Conservation (phyloP, 2,113 vertebrate genomes). For the Theristicus caerulescens region DNA sequence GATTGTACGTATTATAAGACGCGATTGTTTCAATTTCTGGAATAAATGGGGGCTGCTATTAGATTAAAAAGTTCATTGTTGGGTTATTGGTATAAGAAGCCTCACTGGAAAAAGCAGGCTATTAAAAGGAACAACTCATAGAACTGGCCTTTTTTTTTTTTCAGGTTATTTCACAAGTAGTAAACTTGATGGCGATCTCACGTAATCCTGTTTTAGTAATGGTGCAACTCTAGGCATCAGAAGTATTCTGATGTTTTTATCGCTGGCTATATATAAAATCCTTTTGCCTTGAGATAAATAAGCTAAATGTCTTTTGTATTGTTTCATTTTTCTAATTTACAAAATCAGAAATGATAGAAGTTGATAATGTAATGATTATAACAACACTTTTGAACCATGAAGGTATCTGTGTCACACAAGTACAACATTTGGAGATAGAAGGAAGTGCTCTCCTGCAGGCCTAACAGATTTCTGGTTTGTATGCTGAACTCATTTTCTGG, state of each 20-base stretch:
- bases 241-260: neutral
- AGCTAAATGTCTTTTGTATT: neutral
- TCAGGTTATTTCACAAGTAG: neutral
- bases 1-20: neutral
- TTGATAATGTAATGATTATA: neutral
- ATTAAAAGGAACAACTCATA: neutral
- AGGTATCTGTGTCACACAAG: neutral
- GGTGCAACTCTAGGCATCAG: neutral
- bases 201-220: neutral
- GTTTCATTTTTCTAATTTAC: neutral
- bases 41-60: neutral
- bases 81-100: neutral
- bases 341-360: neutral
- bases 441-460: neutral
- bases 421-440: neutral
- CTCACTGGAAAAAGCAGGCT: neutral
- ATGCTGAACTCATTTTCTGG: neutral
- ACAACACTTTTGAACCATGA: accelerated
- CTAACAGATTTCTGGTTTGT: neutral
- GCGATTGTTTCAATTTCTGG: neutral
- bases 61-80: neutral
- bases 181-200: neutral
- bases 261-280: neutral
- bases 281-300: neutral
- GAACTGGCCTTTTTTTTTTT: neutral